Percentiles rank a stretch among this genome's conserved stretches.
phyloP scores from a whole-genome alignment of 1,140 invertebrate genomes.

The Ladona fulva region DNA sequence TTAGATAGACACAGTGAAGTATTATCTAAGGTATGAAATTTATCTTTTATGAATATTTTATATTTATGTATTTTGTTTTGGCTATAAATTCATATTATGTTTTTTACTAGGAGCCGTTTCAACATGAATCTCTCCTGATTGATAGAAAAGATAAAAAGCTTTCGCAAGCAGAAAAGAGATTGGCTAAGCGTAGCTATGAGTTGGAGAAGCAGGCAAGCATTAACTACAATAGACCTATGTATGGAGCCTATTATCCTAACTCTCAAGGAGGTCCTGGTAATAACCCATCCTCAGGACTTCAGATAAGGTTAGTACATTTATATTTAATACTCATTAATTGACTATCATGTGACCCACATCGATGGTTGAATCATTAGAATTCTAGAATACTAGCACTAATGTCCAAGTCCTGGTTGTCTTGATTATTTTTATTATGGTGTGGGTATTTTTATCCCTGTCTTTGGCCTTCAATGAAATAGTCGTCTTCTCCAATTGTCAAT shows the following conservation, averaged over 20 bases:
- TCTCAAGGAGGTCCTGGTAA: not conserved
- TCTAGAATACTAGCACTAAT: too few relatives aligned
- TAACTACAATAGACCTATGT: conserved; percentile 42
- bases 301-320: conserved; percentile 19
- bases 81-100: not conserved
- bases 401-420: too few relatives aligned
- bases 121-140: conserved; percentile 91
- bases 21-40: conserved; percentile 51
- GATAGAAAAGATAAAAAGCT: conserved; percentile 94
- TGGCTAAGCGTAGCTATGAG: conserved; percentile 90
- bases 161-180: conserved; percentile 85
- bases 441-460: too few relatives aligned
- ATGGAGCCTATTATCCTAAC: conserved; percentile 35
- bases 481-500: too few relatives aligned
- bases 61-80: not conserved
- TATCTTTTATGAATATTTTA: not conserved
- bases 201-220: conserved; percentile 81
- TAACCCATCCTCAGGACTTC: conserved; percentile 16
- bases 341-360: too few relatives aligned
- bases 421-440: too few relatives aligned
- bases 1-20: conserved; percentile 54
- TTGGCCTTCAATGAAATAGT: too few relatives aligned
- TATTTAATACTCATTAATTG: too few relatives aligned
- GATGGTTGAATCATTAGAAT: too few relatives aligned
- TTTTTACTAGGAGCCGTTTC: conserved; percentile 68